phyloP scores from a whole-genome alignment of 2,797 vertebrate species.

The Pithecia hirsuta region DNA sequence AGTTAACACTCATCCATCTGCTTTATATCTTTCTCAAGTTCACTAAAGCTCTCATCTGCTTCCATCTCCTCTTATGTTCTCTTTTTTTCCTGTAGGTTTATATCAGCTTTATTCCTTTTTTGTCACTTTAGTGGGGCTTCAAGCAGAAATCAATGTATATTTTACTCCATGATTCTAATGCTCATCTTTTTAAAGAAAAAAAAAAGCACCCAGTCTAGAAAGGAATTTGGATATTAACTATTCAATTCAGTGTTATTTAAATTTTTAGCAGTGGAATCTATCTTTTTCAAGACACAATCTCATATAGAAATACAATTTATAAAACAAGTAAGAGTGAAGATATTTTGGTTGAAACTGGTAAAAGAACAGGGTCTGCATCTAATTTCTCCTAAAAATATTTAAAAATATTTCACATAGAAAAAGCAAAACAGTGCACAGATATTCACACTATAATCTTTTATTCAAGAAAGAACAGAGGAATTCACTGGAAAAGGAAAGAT shows the following conservation, averaged over 20 bases:
- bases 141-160: background rate
- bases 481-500: background rate
- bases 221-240: background rate
- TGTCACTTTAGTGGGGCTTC: background rate
- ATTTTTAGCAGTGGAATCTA: background rate
- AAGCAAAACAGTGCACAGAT: background rate
- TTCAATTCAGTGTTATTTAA: background rate
- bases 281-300: slow-evolving; percentile 12
- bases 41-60: background rate
- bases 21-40: background rate
- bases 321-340: background rate
- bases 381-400: slow-evolving; percentile 5
- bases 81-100: background rate
- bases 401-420: background rate
- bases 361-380: slow-evolving; percentile 7
- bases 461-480: background rate
- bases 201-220: background rate
- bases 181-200: slow-evolving; percentile 20
- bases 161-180: background rate
- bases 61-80: background rate
- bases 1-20: background rate
- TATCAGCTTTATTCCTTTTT: background rate
- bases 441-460: background rate
- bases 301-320: slow-evolving; percentile 32
- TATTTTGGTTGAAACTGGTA: slow-evolving; percentile 12